Conservation (phyloP, 1,140 invertebrate genomes). For the Drosophila mauritiana region DNA sequence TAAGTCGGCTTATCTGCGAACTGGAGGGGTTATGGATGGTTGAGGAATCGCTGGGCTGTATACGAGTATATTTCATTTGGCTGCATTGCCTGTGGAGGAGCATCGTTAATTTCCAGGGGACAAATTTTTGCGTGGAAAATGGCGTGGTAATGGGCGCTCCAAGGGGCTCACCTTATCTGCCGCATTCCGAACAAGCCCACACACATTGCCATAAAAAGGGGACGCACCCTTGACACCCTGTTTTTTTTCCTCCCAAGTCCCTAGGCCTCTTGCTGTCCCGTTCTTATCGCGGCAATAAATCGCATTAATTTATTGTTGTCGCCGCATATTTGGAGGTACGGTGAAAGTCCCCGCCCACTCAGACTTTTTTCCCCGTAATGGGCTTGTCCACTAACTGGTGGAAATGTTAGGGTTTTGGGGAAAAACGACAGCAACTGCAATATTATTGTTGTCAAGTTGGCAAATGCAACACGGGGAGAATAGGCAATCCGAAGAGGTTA, state of each 20-base stretch:
- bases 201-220: conserved; percentile 42
- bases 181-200: conserved; percentile 65
- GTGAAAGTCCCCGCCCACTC: conserved; percentile 31
- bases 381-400: conserved; percentile 54
- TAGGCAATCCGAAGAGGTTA: not conserved
- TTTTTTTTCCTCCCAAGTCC: conserved; percentile 22
- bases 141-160: conserved; percentile 8
- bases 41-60: not conserved
- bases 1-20: conserved; percentile 56
- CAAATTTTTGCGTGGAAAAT: conserved; percentile 70
- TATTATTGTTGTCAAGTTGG: conserved; percentile 75
- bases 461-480: conserved; percentile 7
- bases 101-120: conserved; percentile 63
- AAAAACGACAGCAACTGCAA: conserved; percentile 35
- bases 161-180: conserved; percentile 48
- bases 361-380: conserved; percentile 48
- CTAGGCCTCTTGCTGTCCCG: conserved; percentile 46
- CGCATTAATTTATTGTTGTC: conserved; percentile 84
- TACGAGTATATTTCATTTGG: not conserved
- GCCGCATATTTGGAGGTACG: conserved; percentile 70
- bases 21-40: conserved; percentile 12
- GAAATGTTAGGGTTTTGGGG: not conserved
- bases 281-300: conserved; percentile 83
- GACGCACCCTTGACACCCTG: conserved; percentile 47
- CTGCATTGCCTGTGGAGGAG: conserved; percentile 40